phyloP scores from a whole-genome alignment of 35 echinoderm and acorn worm species.

The Diadema setosum region DNA sequence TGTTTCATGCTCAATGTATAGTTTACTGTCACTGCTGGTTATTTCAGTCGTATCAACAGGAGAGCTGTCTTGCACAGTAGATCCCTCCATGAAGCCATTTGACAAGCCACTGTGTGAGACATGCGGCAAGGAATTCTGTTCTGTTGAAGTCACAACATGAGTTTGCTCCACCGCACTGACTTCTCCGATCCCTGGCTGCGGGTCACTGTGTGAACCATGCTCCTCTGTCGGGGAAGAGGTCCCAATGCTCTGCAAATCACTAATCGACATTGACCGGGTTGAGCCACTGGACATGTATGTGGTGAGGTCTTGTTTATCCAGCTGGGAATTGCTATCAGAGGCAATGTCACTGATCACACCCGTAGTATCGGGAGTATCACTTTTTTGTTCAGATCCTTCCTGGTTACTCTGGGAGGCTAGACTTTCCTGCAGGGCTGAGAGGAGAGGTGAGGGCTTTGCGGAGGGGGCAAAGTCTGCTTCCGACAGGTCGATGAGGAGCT shows the following conservation, averaged over 20 bases:
- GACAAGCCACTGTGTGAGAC: not conserved
- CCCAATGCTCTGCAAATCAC: not conserved
- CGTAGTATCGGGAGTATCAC: not conserved
- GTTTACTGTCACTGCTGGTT: too few species aligned
- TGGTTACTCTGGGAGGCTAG: not conserved
- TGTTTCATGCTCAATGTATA: too few species aligned
- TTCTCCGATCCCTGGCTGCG: not conserved
- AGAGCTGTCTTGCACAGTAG: not conserved
- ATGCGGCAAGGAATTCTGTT: not conserved
- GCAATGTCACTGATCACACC: not conserved
- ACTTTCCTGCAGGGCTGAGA: not conserved
- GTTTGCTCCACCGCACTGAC: not conserved
- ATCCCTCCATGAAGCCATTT: not conserved
- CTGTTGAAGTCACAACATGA: too few species aligned
- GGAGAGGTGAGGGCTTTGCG: slow-evolving; percentile 37
- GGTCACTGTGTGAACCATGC: not conserved
- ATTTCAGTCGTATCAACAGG: not conserved
- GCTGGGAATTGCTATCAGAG: slow-evolving; percentile 34
- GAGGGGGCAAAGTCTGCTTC: slow-evolving; percentile 97
- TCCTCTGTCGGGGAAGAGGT: not conserved
- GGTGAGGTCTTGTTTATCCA: slow-evolving; percentile 37
- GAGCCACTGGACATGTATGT: slow-evolving; percentile 35
- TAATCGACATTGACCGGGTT: slow-evolving; percentile 8
- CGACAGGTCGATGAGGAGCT: slow-evolving; percentile 84
- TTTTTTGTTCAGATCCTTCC: not conserved